Percentiles rank a stretch among this genome's conserved stretches.
Conservation (phyloP, 2,113 vertebrate species). For the Seriola quinqueradiata region DNA sequence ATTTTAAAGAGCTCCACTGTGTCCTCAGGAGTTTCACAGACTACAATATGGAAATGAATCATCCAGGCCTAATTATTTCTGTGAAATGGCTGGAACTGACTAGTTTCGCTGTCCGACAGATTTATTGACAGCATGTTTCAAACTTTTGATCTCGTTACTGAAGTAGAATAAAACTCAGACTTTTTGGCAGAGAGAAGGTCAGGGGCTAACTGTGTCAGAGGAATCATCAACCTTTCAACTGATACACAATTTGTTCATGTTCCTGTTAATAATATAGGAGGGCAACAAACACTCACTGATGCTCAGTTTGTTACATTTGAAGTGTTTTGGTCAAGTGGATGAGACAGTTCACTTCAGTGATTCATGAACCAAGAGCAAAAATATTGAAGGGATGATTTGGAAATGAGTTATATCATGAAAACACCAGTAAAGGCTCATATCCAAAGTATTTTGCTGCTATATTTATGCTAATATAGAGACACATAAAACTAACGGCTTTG, state of each 20-base stretch:
- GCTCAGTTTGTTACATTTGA: no score
- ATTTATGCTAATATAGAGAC: not conserved
- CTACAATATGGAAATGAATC: constrained; percentile 14
- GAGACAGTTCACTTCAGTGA: constrained; percentile 6
- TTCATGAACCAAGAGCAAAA: not conserved
- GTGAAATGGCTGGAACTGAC: not conserved
- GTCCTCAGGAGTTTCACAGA: constrained; percentile 3
- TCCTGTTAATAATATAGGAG: not conserved
- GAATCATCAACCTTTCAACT: no score
- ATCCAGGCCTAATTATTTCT: constrained; percentile 13
- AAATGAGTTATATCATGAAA: not conserved
- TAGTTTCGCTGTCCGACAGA: not conserved
- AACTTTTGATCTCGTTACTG: not conserved
- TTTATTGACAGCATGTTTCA: not conserved
- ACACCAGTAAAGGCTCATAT: not conserved
- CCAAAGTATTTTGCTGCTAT: not conserved
- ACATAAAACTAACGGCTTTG: not conserved
- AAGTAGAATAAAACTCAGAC: not conserved
- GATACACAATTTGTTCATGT: not conserved
- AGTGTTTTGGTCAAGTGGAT: not conserved
- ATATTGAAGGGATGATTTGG: not conserved
- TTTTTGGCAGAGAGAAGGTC: not conserved
- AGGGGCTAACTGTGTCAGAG: not conserved
- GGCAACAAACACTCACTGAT: not conserved
- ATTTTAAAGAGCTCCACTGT: constrained; percentile 10